A percentile compares a stretch with the other conserved stretches of the same genome.
These are phyloP conservation scores for Trematocara marginatum DNA, from an alignment of 2,113 vertebrate species.

Conservation along the genomic window DNA sequence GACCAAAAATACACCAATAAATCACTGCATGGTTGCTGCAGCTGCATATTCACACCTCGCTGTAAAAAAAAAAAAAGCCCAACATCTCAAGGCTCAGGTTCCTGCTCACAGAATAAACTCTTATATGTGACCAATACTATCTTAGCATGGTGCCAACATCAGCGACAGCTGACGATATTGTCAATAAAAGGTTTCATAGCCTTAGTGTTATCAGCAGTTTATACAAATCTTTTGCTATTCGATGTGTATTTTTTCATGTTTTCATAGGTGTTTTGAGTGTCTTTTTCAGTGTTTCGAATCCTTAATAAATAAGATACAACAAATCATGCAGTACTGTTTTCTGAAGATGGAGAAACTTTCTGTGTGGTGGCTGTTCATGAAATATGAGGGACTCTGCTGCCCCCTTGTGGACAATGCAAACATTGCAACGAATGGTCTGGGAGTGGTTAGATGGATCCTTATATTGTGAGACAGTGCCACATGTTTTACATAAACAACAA, in stretches of 20 bases:
- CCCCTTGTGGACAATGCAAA: background rate
- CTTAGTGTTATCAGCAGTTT: slow-evolving; percentile 29
- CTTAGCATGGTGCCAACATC: slow-evolving; percentile 48
- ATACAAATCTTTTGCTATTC: slow-evolving; percentile 41
- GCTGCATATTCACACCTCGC: background rate
- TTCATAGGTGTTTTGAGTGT: slow-evolving; percentile 39
- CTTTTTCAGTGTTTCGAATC: slow-evolving; percentile 57
- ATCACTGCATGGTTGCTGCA: background rate
- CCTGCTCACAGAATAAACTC: slow-evolving; percentile 14
- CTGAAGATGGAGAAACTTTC: background rate
- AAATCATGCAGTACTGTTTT: background rate
- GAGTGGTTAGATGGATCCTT: background rate
- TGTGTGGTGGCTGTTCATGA: background rate
- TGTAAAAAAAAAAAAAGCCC: background rate
- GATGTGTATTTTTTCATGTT: slow-evolving; percentile 30
- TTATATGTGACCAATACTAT: slow-evolving; percentile 1
- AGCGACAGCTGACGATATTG: slow-evolving; percentile 17
- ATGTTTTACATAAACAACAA: background rate
- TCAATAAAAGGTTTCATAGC: background rate
- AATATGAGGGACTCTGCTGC: background rate
- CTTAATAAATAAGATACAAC: slow-evolving; percentile 46
- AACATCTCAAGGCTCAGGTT: slow-evolving; percentile 49
- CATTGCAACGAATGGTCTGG: background rate
- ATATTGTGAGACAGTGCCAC: background rate
- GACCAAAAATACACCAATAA: background rate